These are phyloP conservation scores for Chloropsis cyanopogon DNA, from an alignment of 2,113 vertebrate genomes.

Conservation along the genomic window DNA sequence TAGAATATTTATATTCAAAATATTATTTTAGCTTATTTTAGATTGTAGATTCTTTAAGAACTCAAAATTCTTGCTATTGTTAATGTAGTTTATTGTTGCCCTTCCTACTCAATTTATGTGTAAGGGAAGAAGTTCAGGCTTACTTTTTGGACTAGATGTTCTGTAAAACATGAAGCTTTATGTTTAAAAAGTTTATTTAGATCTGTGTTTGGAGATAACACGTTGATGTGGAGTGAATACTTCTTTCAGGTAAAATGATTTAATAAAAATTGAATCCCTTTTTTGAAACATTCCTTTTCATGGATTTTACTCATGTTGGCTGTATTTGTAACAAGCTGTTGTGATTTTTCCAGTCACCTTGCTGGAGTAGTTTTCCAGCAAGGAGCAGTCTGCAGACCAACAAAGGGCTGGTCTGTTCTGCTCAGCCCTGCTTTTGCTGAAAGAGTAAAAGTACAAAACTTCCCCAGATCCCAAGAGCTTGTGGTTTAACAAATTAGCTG, in stretches of 20 bases:
- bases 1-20: neutral
- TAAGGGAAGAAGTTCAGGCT: neutral
- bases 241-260: neutral
- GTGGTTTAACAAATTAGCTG: neutral
- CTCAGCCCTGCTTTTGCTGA: neutral
- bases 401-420: constrained; percentile 28
- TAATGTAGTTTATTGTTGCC: neutral
- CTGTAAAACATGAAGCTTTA: neutral
- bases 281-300: neutral
- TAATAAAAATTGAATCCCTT: neutral
- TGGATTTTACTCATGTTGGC: neutral
- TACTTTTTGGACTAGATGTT: neutral
- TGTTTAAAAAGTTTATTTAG: neutral
- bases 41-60: neutral
- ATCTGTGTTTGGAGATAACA: neutral
- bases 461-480: neutral
- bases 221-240: neutral
- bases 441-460: neutral
- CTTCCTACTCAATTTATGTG: neutral
- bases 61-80: neutral
- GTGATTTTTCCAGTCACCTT: constrained; percentile 39
- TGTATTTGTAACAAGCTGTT: constrained; percentile 15
- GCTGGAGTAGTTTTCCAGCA: neutral
- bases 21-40: neutral
- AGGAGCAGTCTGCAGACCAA: neutral